Evolutionary conservation across 1,140 invertebrate species (phyloP), one percentile per base, ranked within the genome.

Genomic region (Oscheius sp.): DNA sequence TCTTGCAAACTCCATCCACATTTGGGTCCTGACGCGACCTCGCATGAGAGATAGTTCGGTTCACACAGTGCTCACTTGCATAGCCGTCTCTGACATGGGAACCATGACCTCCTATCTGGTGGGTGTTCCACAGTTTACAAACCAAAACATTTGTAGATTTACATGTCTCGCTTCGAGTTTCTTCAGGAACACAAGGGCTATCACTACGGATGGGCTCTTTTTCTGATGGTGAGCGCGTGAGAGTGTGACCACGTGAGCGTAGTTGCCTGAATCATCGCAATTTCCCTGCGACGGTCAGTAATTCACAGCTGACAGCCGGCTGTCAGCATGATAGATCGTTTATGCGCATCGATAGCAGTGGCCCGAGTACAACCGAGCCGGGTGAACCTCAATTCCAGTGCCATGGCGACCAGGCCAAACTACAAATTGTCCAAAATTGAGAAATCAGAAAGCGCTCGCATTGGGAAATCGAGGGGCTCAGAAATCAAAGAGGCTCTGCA

Each of bases 81-180:
- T 79, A 34, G 78, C 78, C 26, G 29, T 78, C 66, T 79, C 76
- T 23, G 78, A 79, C 34, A 79, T 79, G 52, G 78, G 78, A 35
- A 79, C 78, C 2, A 79, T 79, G 78, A 74, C 73, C 2, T 74
- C 76, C 10, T 79, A 79, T 46, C 73, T 76, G 34, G 78, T 79
- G 68, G 61, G 71, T 45, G 29, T 23, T 66, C n/a, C 13, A 3
- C 2, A 58, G 31, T 26, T 42, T 20, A 29, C 23, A 29, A 23
- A 26, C 28, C 15, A 31, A n/a, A 64, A 23, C 36, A 35, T 63
- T 79, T 78, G 55, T 36, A 80, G 78, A 69, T 79, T 45, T 79
- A 79, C 55, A 80, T 79, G 59, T 46, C 52, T 29, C 55, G 78
- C 29, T 79, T 80, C 64, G 78, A 79, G 55, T 79, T 80, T 69